Evolutionary conservation across 2,797 vertebrate genomes (phyloP).

Genomic region (Onychomys arenicola): DNA sequence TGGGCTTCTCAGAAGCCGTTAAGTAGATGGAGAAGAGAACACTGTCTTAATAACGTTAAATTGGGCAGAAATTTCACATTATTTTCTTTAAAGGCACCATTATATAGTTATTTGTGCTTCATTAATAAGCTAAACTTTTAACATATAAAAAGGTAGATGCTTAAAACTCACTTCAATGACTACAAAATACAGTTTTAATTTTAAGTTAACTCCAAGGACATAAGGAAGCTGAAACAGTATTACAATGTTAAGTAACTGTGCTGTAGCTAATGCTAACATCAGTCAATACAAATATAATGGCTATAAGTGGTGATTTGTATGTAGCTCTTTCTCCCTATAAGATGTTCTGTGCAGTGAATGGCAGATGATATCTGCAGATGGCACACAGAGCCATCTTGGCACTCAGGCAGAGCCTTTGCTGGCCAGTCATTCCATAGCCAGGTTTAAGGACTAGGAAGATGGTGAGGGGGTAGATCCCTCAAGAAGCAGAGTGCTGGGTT

Average conservation of each 20-base stretch:
- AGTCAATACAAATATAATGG: constrained; percentile 35
- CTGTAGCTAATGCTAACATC: neutral
- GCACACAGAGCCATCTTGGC: constrained; percentile 53
- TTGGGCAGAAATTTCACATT: constrained; percentile 1
- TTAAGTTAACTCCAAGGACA: neutral
- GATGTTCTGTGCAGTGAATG: neutral
- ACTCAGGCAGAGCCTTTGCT: neutral
- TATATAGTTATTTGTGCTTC: neutral
- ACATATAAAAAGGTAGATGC: neutral
- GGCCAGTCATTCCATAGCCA: constrained; percentile 18
- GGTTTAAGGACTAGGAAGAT: neutral
- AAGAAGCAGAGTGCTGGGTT: neutral
- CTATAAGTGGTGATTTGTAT: constrained; percentile 61
- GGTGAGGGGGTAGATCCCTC: neutral
- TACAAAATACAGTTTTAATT: neutral
- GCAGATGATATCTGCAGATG: constrained; percentile 79
- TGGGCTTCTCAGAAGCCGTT: constrained; percentile 84
- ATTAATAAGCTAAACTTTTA: constrained; percentile 32
- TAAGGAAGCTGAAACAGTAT: neutral
- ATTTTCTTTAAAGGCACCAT: neutral
- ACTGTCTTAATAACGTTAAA: constrained; percentile 58
- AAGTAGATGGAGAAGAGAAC: constrained; percentile 82
- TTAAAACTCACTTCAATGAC: constrained; percentile 11
- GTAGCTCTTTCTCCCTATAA: constrained; percentile 43
- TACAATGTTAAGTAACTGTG: neutral